These are phyloP conservation scores for Epistrophe eligans DNA, from an alignment of 2,888 invertebrate species.

Conservation along the genomic window DNA sequence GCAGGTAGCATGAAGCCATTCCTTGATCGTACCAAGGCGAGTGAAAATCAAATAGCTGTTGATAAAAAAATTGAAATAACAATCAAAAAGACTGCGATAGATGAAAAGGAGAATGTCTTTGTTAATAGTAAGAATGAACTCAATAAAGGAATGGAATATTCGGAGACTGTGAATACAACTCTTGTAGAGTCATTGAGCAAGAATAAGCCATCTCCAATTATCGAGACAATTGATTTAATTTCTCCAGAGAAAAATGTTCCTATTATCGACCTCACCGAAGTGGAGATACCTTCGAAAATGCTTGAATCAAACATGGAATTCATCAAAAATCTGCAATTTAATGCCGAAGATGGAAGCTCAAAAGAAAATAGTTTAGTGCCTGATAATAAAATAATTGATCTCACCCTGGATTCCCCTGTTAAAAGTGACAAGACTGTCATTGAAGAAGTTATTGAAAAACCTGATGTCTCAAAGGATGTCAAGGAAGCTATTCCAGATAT, in stretches of 20 bases:
- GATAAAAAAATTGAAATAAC: conserved; percentile 80
- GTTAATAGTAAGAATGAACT: conserved; percentile 83
- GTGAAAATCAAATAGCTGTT: conserved; percentile 76
- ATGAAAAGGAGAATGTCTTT: conserved; percentile 83
- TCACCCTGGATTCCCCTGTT: conserved; percentile 78
- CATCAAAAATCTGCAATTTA: conserved; percentile 77
- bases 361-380: conserved; percentile 59
- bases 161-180: conserved; percentile 82
- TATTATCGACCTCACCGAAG: conserved; percentile 80
- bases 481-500: conserved; percentile 83
- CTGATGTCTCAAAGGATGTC: conserved; percentile 82
- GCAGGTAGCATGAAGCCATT: conserved; percentile 91
- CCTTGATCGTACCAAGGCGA: conserved; percentile 84
- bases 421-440: conserved; percentile 78
- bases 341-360: conserved; percentile 77
- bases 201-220: conserved; percentile 78
- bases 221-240: conserved; percentile 83
- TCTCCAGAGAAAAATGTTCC: conserved; percentile 81
- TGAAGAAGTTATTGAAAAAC: conserved; percentile 77
- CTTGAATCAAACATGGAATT: conserved; percentile 78
- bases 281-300: conserved; percentile 80
- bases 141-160: conserved; percentile 83
- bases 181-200: conserved; percentile 80
- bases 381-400: conserved; percentile 80
- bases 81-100: conserved; percentile 81